Evolutionary conservation across 2,888 invertebrate species (phyloP).

Genomic region (Eustalomyia histrio): DNA sequence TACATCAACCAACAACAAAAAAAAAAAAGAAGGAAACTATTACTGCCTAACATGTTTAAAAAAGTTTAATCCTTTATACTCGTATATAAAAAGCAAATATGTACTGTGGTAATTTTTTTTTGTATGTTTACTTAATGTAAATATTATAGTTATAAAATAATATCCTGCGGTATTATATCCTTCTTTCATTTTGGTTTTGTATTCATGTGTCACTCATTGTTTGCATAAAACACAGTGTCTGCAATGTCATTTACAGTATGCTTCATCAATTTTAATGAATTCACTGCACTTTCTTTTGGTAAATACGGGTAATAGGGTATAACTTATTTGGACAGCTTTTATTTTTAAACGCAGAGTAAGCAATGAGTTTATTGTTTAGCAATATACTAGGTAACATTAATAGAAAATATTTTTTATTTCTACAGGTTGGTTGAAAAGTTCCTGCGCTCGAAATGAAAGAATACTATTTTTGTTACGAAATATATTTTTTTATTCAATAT

Average conservation of each 20-base stretch:
- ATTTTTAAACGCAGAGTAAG: no score
- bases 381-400: no score
- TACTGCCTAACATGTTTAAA: neutral
- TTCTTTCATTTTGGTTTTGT: conserved; percentile 31
- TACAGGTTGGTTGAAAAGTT: no score
- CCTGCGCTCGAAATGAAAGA: no score
- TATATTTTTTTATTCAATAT: no score
- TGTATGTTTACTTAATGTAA: conserved; percentile 37
- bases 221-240: conserved; percentile 50
- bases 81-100: conserved; percentile 15
- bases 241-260: conserved; percentile 56
- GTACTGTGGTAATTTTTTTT: conserved; percentile 44
- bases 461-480: no score
- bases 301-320: conserved; percentile 24
- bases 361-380: no score
- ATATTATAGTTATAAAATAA: conserved; percentile 58
- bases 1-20: no score
- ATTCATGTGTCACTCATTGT: conserved; percentile 47
- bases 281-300: conserved; percentile 48
- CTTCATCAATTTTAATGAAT: conserved; percentile 66
- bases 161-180: conserved; percentile 52
- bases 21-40: neutral
- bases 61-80: conserved; percentile 46
- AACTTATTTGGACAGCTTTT: neutral
- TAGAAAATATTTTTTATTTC: no score